phyloP scores from a whole-genome alignment of 2,888 invertebrate genomes.

The Lasioglossum lativentre region DNA sequence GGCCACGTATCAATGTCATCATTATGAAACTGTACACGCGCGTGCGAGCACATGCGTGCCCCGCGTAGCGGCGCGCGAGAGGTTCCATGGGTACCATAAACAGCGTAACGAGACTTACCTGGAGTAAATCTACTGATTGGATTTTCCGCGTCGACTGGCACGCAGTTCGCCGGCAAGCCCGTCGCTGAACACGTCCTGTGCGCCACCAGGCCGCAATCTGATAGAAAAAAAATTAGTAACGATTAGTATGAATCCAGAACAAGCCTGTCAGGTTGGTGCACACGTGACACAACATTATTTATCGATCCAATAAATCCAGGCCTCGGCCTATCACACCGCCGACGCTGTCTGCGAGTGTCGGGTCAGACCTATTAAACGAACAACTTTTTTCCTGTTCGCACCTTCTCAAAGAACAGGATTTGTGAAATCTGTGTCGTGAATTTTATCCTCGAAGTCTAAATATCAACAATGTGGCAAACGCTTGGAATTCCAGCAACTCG shows the following conservation, averaged over 20 bases:
- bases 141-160: constrained; percentile 81
- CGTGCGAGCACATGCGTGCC: background rate
- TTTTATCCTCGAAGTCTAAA: background rate
- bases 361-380: background rate
- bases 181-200: constrained; percentile 90
- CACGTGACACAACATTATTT: background rate
- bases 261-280: background rate
- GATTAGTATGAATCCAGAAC: background rate
- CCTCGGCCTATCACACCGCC: background rate
- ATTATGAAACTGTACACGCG: constrained; percentile 28
- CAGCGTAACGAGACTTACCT: constrained; percentile 72
- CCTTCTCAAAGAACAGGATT: background rate
- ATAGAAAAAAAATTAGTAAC: constrained; percentile 20
- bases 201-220: constrained; percentile 89
- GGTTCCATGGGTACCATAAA: background rate
- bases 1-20: constrained; percentile 45
- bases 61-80: background rate
- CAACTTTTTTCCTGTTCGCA: background rate
- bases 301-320: background rate
- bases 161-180: constrained; percentile 87
- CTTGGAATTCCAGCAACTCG: background rate
- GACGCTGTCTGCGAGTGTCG: background rate
- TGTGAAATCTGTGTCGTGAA: background rate
- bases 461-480: background rate
- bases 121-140: constrained; percentile 80